Evolutionary conservation across 2,113 vertebrate genomes (phyloP).

Genomic region (rabbit (Oryctolagus cuniculus)): mOryCun1.1 NC_091440.1:48003501-48004000

Average conservation of each 20-base stretch:
- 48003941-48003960: neutral
- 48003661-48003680: neutral
- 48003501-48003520: too few species aligned
- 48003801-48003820: neutral
- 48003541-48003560: neutral
- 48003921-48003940: neutral
- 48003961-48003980: neutral
- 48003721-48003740: neutral
- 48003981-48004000: fast-evolving
- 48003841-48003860: neutral
- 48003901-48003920: neutral
- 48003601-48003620: neutral
- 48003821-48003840: neutral
- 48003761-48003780: neutral
- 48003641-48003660: neutral
- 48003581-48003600: neutral
- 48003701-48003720: neutral
- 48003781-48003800: neutral
- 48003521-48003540: too few species aligned
- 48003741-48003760: neutral
- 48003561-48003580: neutral
- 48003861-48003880: neutral
- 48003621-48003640: neutral
- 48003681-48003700: neutral
- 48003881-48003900: neutral